phyloP scores from a whole-genome alignment of 92 coral and sea anemone genomes.

The Muricea muricata region DNA sequence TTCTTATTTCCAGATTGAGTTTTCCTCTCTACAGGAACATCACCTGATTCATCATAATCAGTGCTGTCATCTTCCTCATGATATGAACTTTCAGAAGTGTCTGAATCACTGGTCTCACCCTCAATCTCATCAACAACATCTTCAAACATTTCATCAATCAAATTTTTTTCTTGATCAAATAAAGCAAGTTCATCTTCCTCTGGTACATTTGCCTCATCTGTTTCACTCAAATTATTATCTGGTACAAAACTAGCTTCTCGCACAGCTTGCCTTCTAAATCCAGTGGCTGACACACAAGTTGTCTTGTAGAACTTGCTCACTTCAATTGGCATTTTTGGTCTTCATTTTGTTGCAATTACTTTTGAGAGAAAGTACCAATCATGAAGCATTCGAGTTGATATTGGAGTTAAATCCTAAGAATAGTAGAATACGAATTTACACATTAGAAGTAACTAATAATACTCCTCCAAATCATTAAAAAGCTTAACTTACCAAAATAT shows the following conservation, averaged over 20 bases:
- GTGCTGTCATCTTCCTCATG: background rate
- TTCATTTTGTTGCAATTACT: background rate
- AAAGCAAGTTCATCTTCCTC: conserved; percentile 14
- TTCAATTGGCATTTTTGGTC: background rate
- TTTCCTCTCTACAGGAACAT: conserved; percentile 8
- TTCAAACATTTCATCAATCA: background rate
- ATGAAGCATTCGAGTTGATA: background rate
- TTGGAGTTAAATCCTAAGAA: background rate
- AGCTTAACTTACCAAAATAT: too few relatives aligned
- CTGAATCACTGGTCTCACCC: background rate
- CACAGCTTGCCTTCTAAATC: conserved; percentile 25
- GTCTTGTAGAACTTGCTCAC: background rate
- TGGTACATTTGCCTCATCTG: background rate
- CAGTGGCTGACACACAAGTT: background rate
- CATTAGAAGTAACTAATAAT: too few relatives aligned
- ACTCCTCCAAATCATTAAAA: too few relatives aligned
- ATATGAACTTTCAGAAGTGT: conserved; percentile 10
- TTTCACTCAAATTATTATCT: conserved; percentile 18
- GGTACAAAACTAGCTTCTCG: background rate
- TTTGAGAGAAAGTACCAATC: too few relatives aligned
- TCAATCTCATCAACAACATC: background rate
- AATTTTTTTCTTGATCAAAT: background rate
- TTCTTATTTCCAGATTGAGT: background rate
- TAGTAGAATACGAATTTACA: too few relatives aligned
- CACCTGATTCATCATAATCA: background rate